phyloP scores from a whole-genome alignment of 1,140 invertebrate species.

The Euwallacea similis region DNA sequence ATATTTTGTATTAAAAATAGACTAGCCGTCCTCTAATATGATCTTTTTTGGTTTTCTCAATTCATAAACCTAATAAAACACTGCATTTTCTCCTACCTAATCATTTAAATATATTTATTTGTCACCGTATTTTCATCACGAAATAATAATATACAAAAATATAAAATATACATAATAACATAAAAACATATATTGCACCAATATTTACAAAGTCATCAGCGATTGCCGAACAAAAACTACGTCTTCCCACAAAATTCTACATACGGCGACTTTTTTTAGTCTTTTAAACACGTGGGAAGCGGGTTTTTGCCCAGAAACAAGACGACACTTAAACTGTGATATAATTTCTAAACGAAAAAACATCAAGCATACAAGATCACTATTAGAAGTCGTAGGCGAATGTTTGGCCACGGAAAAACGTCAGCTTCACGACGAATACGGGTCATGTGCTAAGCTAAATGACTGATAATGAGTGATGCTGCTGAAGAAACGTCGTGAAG shows the following conservation, averaged over 20 bases:
- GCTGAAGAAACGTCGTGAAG: conserved; percentile 11
- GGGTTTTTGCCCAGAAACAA: conserved; percentile 12
- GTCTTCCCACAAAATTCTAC: conserved; percentile 30
- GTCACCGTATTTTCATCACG: conserved; percentile 43
- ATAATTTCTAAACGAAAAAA: conserved; percentile 30
- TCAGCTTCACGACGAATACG: conserved; percentile 15
- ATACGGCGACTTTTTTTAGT: conserved; percentile 43
- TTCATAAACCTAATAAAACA: background rate
- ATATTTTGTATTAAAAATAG: no score
- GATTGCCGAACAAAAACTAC: conserved; percentile 16
- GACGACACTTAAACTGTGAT: conserved; percentile 14
- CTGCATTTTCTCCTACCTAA: background rate
- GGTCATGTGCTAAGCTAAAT: conserved; percentile 20
- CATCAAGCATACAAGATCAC: conserved; percentile 25
- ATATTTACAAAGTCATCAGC: conserved; percentile 39
- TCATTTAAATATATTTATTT: conserved; percentile 35
- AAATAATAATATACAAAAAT: conserved; percentile 40
- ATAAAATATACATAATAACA: conserved; percentile 41
- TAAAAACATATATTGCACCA: conserved; percentile 40
- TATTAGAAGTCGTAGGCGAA: conserved; percentile 13
- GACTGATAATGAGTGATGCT: conserved; percentile 31
- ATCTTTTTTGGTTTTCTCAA: no score
- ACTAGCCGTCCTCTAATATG: no score
- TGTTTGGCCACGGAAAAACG: conserved; percentile 10
- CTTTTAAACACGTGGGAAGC: conserved; percentile 32